These are phyloP conservation scores for Hyaena hyaena DNA, from an alignment of 2,113 vertebrate species.

Conservation along the genomic window DNA sequence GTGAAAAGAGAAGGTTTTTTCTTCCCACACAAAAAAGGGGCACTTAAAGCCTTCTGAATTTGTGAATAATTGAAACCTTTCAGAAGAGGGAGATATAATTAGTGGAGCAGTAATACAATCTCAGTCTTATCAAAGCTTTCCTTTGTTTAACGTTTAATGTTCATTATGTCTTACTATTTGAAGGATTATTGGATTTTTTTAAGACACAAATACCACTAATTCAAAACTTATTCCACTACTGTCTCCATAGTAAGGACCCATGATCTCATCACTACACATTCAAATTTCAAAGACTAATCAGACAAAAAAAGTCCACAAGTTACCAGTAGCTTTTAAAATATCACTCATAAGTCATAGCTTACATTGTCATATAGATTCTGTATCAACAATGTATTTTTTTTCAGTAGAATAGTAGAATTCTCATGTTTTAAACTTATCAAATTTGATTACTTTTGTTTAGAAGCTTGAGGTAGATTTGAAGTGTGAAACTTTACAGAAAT, in stretches of 20 bases:
- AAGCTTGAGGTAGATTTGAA: slow-evolving; percentile 39
- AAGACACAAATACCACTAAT: not conserved
- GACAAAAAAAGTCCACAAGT: not conserved
- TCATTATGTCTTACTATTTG: not conserved
- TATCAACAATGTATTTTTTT: not conserved
- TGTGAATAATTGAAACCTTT: not conserved
- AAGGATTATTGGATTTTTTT: slow-evolving; percentile 9
- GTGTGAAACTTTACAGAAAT: slow-evolving; percentile 30
- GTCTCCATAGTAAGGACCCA: not conserved
- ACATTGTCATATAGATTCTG: not conserved
- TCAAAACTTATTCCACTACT: not conserved
- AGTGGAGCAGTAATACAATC: slow-evolving; percentile 20
- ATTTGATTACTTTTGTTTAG: slow-evolving; percentile 24
- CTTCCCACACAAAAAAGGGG: not conserved
- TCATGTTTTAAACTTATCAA: not conserved
- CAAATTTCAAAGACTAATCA: slow-evolving; percentile 40
- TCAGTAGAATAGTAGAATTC: not conserved
- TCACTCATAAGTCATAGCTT: not conserved
- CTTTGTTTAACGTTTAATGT: slow-evolving; percentile 32
- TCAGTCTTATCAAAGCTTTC: not conserved
- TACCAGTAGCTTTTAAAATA: slow-evolving; percentile 28
- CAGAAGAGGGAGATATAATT: not conserved
- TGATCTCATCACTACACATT: not conserved
- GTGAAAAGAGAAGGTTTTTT: not conserved
- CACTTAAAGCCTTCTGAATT: not conserved